Evolutionary conservation across 2,797 vertebrate species (phyloP).

Genomic region (Crocidura indochinensis): DNA sequence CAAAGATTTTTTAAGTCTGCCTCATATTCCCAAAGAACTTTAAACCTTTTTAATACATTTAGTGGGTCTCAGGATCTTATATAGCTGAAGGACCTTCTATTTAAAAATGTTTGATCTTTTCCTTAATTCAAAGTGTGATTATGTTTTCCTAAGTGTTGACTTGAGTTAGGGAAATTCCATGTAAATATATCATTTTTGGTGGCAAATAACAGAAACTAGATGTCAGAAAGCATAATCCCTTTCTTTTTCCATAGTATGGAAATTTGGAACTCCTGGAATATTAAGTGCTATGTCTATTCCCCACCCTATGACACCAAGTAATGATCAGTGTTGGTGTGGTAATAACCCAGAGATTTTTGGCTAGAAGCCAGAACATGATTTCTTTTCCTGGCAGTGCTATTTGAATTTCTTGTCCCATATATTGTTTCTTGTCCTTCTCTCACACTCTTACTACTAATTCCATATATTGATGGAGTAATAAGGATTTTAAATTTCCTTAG

Average conservation of each 20-base stretch:
- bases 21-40: not conserved
- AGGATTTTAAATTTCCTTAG: not conserved
- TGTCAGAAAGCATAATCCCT: slow-evolving; percentile 64
- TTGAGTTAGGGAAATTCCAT: slow-evolving; percentile 59
- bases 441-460: not conserved
- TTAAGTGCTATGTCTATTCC: slow-evolving; percentile 67
- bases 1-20: not conserved
- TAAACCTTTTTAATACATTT: slow-evolving; percentile 46
- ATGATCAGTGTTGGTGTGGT: slow-evolving; percentile 59
- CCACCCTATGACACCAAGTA: slow-evolving; percentile 75
- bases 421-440: not conserved
- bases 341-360: slow-evolving; percentile 3
- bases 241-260: slow-evolving; percentile 35
- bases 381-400: slow-evolving; percentile 1
- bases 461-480: not conserved
- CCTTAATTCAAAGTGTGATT: slow-evolving; percentile 63
- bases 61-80: slow-evolving; percentile 40
- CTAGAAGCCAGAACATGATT: slow-evolving; percentile 33
- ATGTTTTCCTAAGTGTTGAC: slow-evolving; percentile 55
- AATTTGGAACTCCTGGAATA: slow-evolving; percentile 54
- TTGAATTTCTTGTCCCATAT: slow-evolving; percentile 38
- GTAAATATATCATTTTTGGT: slow-evolving; percentile 77
- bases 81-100: slow-evolving; percentile 17
- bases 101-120: slow-evolving; percentile 45
- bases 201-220: slow-evolving; percentile 73